These are phyloP conservation scores for Nestor notabilis DNA, from an alignment of 2,113 vertebrate species.

Conservation along the genomic window DNA sequence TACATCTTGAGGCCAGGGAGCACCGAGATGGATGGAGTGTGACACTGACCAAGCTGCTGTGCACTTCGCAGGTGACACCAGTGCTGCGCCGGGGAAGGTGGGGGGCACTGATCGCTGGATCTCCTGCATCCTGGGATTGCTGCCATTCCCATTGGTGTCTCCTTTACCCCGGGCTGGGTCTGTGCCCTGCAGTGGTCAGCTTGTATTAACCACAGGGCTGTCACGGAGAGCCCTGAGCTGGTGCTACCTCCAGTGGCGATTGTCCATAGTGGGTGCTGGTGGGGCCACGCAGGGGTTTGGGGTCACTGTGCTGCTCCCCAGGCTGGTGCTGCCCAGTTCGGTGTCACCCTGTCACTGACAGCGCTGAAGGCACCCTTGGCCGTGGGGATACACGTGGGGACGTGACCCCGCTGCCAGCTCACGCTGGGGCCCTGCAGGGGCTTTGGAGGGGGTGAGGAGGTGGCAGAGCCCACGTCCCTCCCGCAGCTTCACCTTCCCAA, in stretches of 20 bases:
- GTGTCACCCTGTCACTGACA: not conserved
- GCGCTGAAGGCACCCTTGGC: not conserved
- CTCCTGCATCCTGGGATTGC: not conserved
- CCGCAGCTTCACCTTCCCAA: not conserved
- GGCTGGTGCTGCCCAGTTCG: accelerated
- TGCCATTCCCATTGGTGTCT: accelerated
- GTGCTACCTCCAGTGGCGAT: not conserved
- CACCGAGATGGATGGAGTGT: not conserved
- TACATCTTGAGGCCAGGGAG: accelerated
- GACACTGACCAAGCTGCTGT: not conserved
- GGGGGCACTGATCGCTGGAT: accelerated
- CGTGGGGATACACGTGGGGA: accelerated
- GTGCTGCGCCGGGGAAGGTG: not conserved
- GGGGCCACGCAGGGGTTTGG: accelerated
- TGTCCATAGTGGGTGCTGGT: not conserved
- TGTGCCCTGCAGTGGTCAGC: not conserved
- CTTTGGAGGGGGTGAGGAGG: not conserved
- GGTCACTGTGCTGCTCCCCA: not conserved
- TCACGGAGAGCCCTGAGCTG: not conserved
- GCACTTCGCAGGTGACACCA: not conserved
- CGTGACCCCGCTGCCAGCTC: not conserved
- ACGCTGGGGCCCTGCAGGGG: accelerated
- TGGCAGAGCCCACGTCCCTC: not conserved
- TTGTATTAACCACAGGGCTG: not conserved
- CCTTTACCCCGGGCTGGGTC: accelerated